Conservation (phyloP, 1,140 invertebrate species). For the Camponotus vicinus region DNA sequence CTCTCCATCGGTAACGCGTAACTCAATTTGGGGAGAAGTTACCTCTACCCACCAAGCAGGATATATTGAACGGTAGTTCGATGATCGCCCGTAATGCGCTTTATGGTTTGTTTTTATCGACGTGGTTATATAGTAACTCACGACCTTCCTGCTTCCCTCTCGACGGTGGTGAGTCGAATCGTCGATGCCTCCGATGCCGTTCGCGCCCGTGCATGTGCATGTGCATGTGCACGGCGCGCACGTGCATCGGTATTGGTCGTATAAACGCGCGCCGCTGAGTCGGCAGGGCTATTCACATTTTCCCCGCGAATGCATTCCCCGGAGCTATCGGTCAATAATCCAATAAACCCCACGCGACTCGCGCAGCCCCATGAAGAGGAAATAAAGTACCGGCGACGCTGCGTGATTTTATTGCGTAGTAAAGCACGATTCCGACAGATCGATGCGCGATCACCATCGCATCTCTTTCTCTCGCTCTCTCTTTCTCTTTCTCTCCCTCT, state of each 20-base stretch:
- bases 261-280: constrained; percentile 68
- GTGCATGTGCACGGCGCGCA: not conserved
- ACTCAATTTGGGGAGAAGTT: constrained; percentile 73
- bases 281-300: constrained; percentile 66
- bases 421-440: constrained; percentile 78
- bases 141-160: constrained; percentile 68
- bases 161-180: constrained; percentile 55
- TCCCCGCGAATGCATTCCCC: constrained; percentile 64
- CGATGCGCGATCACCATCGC: constrained; percentile 66
- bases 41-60: constrained; percentile 81
- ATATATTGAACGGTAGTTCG: constrained; percentile 80
- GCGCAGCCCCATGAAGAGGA: constrained; percentile 62
- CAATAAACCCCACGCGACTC: constrained; percentile 70
- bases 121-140: constrained; percentile 73
- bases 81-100: constrained; percentile 83
- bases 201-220: not conserved
- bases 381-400: constrained; percentile 71
- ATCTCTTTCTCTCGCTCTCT: not conserved
- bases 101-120: constrained; percentile 86
- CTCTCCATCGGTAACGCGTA: constrained; percentile 72
- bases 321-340: constrained; percentile 71
- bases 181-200: not conserved
- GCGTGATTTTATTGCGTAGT: constrained; percentile 78
- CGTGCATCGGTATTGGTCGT: not conserved
- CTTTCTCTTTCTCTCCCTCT: not conserved